phyloP scores from a whole-genome alignment of 2,888 invertebrate genomes.

The Vanessa cardui region DNA sequence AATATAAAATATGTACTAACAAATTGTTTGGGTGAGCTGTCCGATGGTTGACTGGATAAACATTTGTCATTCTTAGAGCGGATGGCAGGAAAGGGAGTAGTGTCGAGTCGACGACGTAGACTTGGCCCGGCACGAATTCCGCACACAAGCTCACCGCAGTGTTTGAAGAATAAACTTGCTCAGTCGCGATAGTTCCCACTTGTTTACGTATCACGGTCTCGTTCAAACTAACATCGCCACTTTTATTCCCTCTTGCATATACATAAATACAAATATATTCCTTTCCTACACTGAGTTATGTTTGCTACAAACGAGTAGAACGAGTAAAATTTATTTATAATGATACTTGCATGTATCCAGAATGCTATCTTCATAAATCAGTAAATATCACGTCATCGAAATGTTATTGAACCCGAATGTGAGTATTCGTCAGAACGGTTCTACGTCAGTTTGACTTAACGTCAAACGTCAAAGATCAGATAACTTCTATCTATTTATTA shows the following conservation, averaged over 20 bases:
- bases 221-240: slow-evolving; percentile 55
- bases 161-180: slow-evolving; percentile 73
- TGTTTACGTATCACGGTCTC: slow-evolving; percentile 67
- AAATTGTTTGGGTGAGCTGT: slow-evolving; percentile 51
- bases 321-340: not conserved
- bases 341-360: slow-evolving; percentile 4
- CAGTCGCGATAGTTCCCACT: slow-evolving; percentile 60
- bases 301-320: not conserved
- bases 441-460: slow-evolving; percentile 33
- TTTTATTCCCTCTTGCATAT: slow-evolving; percentile 53
- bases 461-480: slow-evolving; percentile 23
- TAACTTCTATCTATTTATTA: slow-evolving; percentile 28
- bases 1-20: slow-evolving; percentile 31
- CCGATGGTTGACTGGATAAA: slow-evolving; percentile 63
- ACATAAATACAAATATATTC: not conserved
- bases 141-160: slow-evolving; percentile 47
- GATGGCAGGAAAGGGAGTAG: slow-evolving; percentile 52
- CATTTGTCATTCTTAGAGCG: slow-evolving; percentile 67
- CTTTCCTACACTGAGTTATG: not conserved
- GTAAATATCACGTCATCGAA: slow-evolving; percentile 20
- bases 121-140: slow-evolving; percentile 42
- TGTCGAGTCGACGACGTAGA: slow-evolving; percentile 42
- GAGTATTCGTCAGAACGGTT: slow-evolving; percentile 30
- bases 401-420: slow-evolving; percentile 34
- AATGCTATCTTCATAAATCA: slow-evolving; percentile 25